Percentiles rank a stretch among this genome's conserved stretches.
These are phyloP conservation scores for Alauda arvensis DNA, from an alignment of 2,797 vertebrate species.

Conservation along the genomic window DNA sequence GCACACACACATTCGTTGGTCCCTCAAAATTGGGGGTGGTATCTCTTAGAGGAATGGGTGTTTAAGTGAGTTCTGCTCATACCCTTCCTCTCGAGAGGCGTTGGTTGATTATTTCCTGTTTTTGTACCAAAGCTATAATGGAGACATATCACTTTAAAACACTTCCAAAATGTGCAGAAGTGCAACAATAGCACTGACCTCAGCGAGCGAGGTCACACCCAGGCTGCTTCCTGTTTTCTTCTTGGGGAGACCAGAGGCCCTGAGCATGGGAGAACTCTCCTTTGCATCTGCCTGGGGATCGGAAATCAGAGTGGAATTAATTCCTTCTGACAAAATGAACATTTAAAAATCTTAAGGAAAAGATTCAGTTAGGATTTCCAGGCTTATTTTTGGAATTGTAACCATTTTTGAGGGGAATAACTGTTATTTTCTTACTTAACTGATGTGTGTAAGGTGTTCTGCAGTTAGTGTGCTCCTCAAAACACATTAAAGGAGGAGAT, in stretches of 20 bases:
- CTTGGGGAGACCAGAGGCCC: conserved; percentile 38
- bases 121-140: conserved; percentile 61
- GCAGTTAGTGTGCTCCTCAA: neutral
- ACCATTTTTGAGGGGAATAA: neutral
- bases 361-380: neutral
- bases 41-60: neutral
- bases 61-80: conserved; percentile 9
- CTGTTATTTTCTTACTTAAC: neutral
- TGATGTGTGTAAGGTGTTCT: neutral
- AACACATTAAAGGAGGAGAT: neutral
- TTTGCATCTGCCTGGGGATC: neutral
- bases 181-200: conserved; percentile 68
- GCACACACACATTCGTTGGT: fast-evolving
- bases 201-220: conserved; percentile 62
- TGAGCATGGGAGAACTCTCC: neutral
- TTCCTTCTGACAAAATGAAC: neutral
- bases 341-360: neutral
- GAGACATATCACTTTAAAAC: conserved; percentile 55
- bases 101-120: conserved; percentile 71
- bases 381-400: neutral
- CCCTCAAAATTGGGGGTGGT: neutral
- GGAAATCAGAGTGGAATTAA: neutral
- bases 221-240: conserved; percentile 70
- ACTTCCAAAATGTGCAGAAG: conserved; percentile 64
- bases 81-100: conserved; percentile 60